Evolutionary conservation across 2,888 invertebrate genomes (phyloP).

Genomic region (Trachelus troglodyta): DNA sequence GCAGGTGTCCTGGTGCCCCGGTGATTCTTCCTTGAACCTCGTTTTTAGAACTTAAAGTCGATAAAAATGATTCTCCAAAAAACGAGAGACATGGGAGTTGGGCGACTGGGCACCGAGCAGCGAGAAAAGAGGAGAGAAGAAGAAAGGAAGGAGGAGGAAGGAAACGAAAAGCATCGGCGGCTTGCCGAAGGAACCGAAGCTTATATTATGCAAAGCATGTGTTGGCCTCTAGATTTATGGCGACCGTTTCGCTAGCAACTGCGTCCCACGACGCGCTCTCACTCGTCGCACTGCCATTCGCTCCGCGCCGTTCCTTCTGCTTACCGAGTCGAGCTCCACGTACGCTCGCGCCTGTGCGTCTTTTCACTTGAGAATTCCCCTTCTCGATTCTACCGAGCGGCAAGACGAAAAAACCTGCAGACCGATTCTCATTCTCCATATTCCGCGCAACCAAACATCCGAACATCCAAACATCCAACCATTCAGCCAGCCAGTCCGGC

Average conservation of each 20-base stretch:
- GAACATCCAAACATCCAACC: no score
- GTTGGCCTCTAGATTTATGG: conserved; percentile 60
- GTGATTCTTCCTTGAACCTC: conserved; percentile 14
- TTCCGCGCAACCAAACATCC: no score
- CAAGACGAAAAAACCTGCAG: no score
- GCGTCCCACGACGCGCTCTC: conserved; percentile 32
- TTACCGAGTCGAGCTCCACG: neutral
- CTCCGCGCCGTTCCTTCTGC: no score
- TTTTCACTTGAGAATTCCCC: conserved; percentile 20
- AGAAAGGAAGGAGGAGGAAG: conserved; percentile 9
- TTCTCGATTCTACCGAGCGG: conserved; percentile 20
- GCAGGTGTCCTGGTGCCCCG: neutral
- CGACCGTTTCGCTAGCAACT: conserved; percentile 56
- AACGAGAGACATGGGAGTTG: conserved; percentile 3
- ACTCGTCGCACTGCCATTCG: no score
- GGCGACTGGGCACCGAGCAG: neutral
- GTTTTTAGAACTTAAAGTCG: conserved; percentile 44
- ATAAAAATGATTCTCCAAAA: conserved; percentile 48
- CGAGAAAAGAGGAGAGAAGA: conserved; percentile 16
- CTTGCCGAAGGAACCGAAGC: conserved; percentile 45
- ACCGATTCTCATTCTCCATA: no score
- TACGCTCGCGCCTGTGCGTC: conserved; percentile 29
- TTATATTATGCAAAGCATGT: conserved; percentile 65
- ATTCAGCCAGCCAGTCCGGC: no score
- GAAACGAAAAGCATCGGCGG: conserved; percentile 32